Evolutionary conservation across 2,113 vertebrate species (phyloP).

Genomic region (Phalacrocorax aristotelis): DNA sequence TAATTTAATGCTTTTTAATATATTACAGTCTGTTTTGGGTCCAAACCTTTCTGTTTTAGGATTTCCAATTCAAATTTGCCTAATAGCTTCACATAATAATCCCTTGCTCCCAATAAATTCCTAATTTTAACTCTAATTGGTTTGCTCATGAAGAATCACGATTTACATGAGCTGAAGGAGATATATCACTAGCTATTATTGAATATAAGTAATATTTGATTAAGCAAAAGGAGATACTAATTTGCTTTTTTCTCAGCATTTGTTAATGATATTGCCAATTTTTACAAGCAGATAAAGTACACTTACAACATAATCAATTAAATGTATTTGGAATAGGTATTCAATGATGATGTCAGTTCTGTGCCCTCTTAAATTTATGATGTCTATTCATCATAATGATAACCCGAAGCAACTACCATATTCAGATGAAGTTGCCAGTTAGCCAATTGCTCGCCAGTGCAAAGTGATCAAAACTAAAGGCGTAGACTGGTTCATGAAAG

Average conservation of each 20-base stretch:
- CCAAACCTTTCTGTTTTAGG: slow-evolving; percentile 49
- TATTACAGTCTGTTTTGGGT: slow-evolving; percentile 2
- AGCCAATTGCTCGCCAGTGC: neutral
- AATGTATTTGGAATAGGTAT: neutral
- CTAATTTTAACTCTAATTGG: slow-evolving; percentile 42
- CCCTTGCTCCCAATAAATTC: slow-evolving; percentile 20
- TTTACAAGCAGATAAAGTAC: neutral
- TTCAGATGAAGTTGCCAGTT: neutral
- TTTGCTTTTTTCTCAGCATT: neutral
- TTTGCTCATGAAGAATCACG: slow-evolving; percentile 44
- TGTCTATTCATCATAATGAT: neutral
- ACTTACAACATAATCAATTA: slow-evolving; percentile 12
- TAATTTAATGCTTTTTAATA: slow-evolving; percentile 9
- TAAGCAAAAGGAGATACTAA: neutral
- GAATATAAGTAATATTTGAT: slow-evolving; percentile 30
- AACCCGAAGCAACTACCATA: neutral
- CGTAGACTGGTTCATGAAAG: neutral
- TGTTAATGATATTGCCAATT: neutral
- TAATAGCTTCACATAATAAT: slow-evolving; percentile 28
- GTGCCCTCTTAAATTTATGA: neutral
- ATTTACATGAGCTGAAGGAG: slow-evolving; percentile 22
- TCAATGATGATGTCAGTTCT: neutral
- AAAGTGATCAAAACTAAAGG: neutral
- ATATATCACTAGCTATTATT: neutral
- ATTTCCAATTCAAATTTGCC: slow-evolving; percentile 14